Conservation (phyloP, 2,888 invertebrate species). For the Ypsolopha scabrella region DNA sequence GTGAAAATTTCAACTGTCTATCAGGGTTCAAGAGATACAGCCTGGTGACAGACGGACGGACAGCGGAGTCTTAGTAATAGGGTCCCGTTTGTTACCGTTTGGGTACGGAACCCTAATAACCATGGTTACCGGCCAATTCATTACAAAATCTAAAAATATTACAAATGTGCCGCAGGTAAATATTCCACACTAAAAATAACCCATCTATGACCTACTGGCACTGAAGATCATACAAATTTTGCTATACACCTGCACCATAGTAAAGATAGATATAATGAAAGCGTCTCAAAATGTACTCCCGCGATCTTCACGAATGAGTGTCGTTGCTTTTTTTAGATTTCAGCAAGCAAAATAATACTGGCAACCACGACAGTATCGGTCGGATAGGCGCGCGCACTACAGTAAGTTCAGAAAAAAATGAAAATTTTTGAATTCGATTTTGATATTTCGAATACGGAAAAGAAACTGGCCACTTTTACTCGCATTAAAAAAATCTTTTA, state of each 20-base stretch:
- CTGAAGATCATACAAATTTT: neutral
- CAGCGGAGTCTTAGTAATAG: too few species aligned
- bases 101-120: too few species aligned
- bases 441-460: too few species aligned
- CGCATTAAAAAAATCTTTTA: too few species aligned
- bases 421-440: slow-evolving; percentile 7
- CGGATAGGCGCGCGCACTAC: slow-evolving; percentile 58
- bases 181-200: neutral
- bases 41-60: too few species aligned
- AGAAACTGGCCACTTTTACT: too few species aligned
- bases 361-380: slow-evolving; percentile 45
- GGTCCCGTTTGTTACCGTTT: too few species aligned
- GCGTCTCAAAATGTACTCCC: slow-evolving; percentile 1
- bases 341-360: slow-evolving; percentile 41
- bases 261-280: neutral
- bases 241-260: neutral
- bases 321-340: slow-evolving; percentile 57
- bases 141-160: too few species aligned
- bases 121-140: too few species aligned
- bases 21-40: too few species aligned
- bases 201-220: neutral
- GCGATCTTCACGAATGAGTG: slow-evolving; percentile 39
- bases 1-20: too few species aligned
- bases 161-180: too few species aligned
- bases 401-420: slow-evolving; percentile 43